phyloP scores from a whole-genome alignment of 2,888 invertebrate species.

The Monopis laevigella region DNA sequence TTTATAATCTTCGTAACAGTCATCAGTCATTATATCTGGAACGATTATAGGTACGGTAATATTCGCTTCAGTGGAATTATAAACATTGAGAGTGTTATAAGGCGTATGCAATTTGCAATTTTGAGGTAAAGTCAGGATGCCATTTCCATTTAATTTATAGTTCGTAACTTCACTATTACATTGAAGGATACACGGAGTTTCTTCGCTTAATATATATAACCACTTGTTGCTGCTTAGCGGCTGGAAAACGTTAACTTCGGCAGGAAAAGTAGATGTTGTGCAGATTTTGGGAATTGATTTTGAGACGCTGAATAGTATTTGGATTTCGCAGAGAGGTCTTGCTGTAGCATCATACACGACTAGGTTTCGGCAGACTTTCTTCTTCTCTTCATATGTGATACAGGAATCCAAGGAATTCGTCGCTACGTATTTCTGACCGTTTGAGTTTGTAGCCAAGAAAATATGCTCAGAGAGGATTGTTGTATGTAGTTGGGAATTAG shows the following conservation, averaged over 20 bases:
- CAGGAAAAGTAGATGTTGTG: slow-evolving; percentile 10
- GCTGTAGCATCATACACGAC: slow-evolving; percentile 9
- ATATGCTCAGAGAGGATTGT: slow-evolving; percentile 26
- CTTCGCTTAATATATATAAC: slow-evolving; percentile 6
- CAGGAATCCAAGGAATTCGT: slow-evolving; percentile 21
- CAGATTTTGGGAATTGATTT: slow-evolving; percentile 9
- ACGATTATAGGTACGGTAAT: not conserved
- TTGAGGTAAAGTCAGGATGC: slow-evolving; percentile 8
- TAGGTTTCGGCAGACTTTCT: slow-evolving; percentile 2
- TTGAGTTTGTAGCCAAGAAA: slow-evolving; percentile 22
- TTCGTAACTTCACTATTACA: not conserved
- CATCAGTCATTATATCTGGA: slow-evolving; percentile 2
- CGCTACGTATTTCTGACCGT: slow-evolving; percentile 21
- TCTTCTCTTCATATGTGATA: slow-evolving; percentile 12
- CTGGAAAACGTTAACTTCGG: slow-evolving; percentile 11
- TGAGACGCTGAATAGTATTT: slow-evolving; percentile 8
- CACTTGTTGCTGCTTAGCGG: slow-evolving; percentile 7
- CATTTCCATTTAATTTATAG: slow-evolving; percentile 4
- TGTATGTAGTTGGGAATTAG: slow-evolving; percentile 21
- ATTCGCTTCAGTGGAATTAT: not conserved
- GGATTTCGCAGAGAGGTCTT: slow-evolving; percentile 11
- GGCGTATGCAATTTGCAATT: slow-evolving; percentile 6
- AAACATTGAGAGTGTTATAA: not conserved
- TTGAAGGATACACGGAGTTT: slow-evolving; percentile 7
- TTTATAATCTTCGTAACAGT: not conserved